phyloP scores from a whole-genome alignment of 2,797 vertebrate species.

The Lacerta viridis region DNA sequence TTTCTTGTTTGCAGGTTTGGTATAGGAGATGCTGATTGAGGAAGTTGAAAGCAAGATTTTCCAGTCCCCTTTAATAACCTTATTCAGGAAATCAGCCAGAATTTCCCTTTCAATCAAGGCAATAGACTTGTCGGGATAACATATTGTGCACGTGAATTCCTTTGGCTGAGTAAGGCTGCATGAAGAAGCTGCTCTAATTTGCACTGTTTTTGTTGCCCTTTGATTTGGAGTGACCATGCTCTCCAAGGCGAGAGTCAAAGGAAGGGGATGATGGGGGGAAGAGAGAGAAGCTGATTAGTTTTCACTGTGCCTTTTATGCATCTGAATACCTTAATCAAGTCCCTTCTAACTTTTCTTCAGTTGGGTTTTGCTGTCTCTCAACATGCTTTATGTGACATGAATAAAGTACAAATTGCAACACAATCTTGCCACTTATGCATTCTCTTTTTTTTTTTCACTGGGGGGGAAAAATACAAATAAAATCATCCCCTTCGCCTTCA shows the following conservation, averaged over 20 bases:
- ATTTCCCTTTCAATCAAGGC: constrained; percentile 45
- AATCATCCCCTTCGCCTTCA: constrained; percentile 31
- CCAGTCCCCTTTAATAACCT: constrained; percentile 10
- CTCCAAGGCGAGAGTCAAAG: constrained; percentile 24
- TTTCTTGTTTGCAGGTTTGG: constrained; percentile 16
- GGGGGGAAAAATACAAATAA: constrained; percentile 12
- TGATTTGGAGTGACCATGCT: constrained; percentile 31
- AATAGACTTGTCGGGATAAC: constrained; percentile 30
- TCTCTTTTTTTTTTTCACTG: background rate
- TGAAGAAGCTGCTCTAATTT: constrained; percentile 43
- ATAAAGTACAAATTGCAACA: constrained; percentile 47
- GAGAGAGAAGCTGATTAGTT: constrained; percentile 27
- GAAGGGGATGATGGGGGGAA: constrained; percentile 12
- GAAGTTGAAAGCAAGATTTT: constrained; percentile 47
- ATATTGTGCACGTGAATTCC: constrained; percentile 35
- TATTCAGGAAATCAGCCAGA: constrained; percentile 40
- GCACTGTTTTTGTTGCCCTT: constrained; percentile 44
- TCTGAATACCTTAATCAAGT: constrained; percentile 33
- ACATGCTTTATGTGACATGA: constrained; percentile 43
- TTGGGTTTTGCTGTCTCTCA: constrained; percentile 43
- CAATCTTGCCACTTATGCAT: constrained; percentile 39
- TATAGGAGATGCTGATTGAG: background rate
- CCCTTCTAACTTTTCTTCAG: constrained; percentile 16
- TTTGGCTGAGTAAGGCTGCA: constrained; percentile 27
- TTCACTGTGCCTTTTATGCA: constrained; percentile 9